Base-by-base conservation (phyloP, 2,888 invertebrate genomes). In the Thymelicus acteon region DNA sequence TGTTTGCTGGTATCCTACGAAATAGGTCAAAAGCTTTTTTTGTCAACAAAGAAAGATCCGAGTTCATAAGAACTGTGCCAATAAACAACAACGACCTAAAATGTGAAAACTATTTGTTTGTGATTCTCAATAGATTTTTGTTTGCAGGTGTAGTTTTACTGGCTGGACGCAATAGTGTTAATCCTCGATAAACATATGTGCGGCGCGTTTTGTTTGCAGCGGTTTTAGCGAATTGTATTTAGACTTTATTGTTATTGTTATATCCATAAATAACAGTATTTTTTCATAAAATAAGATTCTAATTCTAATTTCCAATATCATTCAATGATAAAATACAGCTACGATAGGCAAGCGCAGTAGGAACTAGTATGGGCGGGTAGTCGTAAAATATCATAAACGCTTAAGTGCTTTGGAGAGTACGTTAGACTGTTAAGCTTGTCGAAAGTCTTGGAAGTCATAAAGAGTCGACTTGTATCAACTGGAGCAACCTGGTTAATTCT, bases 61-160 rank as follows among this genome's bases (percentile, higher is more conserved):
- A 54, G 54, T 54, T 54, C 54, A 54, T 24, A 24, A 54, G 54
- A 54, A 54, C 54, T 54, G 54, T 54, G 54, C 54, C 54, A 54
- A 54, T 54, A 54, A 54, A 54, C 54, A 54, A 54, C 54, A 54
- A 54, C 24, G 49, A 13, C 24, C 44, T 47, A 61, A 65, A 47
- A 31, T 47, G 49, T 62, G 13, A 60, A 63, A 70, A 67, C 52
- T 60, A 67, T 24, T 64, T 64, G 57, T 63, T 47, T 63, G 47
- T 60, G 57, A 47, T 58, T 49, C n/a, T 24, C 75, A 75, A 76
- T 72, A 72, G 62, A 73, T 77, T 77, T 78, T 77, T 79, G 76
- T 82, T 79, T 79, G 77, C 78, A 83, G 81, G 82, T 83, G 78
- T 78, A 80, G 78, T 82, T 85, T 85, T 24, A 24, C 54, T 54